Base-by-base conservation (phyloP, 2,888 invertebrate species). In the Timandra comae region DNA sequence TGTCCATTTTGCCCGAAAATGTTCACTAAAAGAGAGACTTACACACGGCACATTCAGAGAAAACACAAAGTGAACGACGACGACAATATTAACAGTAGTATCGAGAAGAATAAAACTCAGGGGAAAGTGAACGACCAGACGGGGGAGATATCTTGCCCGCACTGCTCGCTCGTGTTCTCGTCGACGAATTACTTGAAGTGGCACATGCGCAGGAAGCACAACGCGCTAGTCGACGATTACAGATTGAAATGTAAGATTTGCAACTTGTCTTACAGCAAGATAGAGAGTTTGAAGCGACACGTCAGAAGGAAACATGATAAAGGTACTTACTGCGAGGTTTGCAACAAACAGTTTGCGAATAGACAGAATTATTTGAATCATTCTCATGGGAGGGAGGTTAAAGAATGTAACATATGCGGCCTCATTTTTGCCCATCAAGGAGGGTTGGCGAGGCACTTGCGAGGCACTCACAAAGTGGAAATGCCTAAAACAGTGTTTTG, bases 121-220 rank as follows among this genome's bases (percentile, higher is more conserved):
- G 51, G 53, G n/a, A 38, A 65, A 10, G 49, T 73, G 7, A 40
- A 32, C 20, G 38, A 41, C 10, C 27, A 22, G 3, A 76, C 76
- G 0, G 81, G 82, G 0, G 82, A 85, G 37, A 61, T 81, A 0
- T 58, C 65, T 6, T 85, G 85, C 29, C 73, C 63, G 23, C 65
- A 76, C 41, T 85, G 85, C 25, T 73, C 78, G 10, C 48, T 78
- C 29, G 73, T 79, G 11, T 85, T 85, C 50, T 76, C 82, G 0
- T 73, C 77, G 0, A 29, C 75, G 0, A 78, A 70, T 42, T 82
- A 65, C 33, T 51, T 85, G 7, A 82, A 82, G 48, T 35, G 82
- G 1, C 85, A 85, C 27, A 79, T 85, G 81, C 64, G 80, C 35
- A 48, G 84, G 12, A 82, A 79, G 30, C 85, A 85, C 40, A 81